Evolutionary conservation across 2,797 vertebrate species (phyloP), one percentile per base, ranked within the genome.

Genomic region (Sternotherus odoratus): DNA sequence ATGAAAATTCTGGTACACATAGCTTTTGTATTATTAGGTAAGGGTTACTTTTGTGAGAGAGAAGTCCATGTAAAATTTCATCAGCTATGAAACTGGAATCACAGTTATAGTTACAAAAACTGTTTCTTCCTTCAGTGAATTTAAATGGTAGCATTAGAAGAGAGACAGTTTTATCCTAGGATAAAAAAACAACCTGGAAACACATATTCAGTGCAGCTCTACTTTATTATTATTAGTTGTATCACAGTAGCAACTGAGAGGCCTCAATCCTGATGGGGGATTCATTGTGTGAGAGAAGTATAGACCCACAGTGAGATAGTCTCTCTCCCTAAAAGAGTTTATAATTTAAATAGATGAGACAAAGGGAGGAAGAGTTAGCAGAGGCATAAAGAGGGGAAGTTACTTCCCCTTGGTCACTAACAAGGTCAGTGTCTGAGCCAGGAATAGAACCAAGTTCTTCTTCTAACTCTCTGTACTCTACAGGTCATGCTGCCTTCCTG

Each of bases 101-200:
- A 1, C 0, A 39, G 78, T 77, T 77, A 79, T 46, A 8, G 85
- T 81, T 24, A 3, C 16, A 3, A 51, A 78, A 51, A 6, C 50
- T 54, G 81, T 54, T 49, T 33, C 56, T 78, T 51, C 79, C 12
- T 54, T 81, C 8, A 48, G 81, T 24, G 57, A 16, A 23, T 1
- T 1, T 57, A 6, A 19, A 56, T 0, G 10, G 19, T 4, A 69
- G 7, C 7, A 1, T 0, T 0, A 13, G 5, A 11, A 17, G 16
- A 82, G 28, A 72, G 16, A 17, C 1, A 28, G 49, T 49, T 51
- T 4, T 24, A 46, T 21, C 23, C 69, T 46, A 43, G n/a, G n/a
- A 74, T 24, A 26, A 12, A 72, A 24, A 72, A 72, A 72, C n/a
- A n/a, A n/a, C n/a, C 36, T 12, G 23, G 36, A 54, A 0, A 2